Percentiles rank a stretch among this genome's conserved stretches.
Conservation (phyloP, 1,140 invertebrate species). For the Drosophila punjabiensis region DNA sequence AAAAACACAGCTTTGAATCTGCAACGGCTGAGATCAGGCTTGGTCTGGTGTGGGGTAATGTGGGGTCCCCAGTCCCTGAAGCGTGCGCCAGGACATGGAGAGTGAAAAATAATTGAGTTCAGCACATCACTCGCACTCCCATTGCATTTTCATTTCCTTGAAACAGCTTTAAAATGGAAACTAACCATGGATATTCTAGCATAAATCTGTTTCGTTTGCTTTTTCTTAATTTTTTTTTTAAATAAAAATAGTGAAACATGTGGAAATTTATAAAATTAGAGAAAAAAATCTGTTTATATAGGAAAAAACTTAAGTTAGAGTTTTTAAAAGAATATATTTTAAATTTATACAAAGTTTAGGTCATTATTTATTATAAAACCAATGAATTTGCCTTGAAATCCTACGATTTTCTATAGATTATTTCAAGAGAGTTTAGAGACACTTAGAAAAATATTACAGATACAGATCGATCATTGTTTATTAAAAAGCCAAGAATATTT, state of each 20-base stretch:
- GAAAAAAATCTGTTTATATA: not conserved
- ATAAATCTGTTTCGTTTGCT: not conserved
- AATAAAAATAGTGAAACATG: not conserved
- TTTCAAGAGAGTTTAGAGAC: not conserved
- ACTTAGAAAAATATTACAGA: not conserved
- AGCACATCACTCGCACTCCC: not conserved
- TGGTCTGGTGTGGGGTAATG: too few relatives aligned
- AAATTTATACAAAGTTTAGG: not conserved
- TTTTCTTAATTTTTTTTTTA: too few relatives aligned
- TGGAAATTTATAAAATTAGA: not conserved
- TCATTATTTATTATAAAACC: not conserved
- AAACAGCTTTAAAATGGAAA: conserved; percentile 1
- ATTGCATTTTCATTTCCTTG: conserved; percentile 1
- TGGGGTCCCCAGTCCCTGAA: not conserved
- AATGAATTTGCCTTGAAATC: not conserved
- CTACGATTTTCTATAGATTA: not conserved
- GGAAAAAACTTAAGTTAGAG: not conserved
- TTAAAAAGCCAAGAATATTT: not conserved
- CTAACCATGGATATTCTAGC: not conserved
- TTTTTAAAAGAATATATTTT: not conserved
- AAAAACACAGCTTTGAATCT: conserved; percentile 12
- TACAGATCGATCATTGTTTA: not conserved
- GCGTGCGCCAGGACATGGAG: conserved; percentile 33
- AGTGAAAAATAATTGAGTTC: conserved; percentile 32
- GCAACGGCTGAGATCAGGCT: not conserved